Conservation (phyloP, 2,888 invertebrate species). For the Spodoptera littoralis region DNA sequence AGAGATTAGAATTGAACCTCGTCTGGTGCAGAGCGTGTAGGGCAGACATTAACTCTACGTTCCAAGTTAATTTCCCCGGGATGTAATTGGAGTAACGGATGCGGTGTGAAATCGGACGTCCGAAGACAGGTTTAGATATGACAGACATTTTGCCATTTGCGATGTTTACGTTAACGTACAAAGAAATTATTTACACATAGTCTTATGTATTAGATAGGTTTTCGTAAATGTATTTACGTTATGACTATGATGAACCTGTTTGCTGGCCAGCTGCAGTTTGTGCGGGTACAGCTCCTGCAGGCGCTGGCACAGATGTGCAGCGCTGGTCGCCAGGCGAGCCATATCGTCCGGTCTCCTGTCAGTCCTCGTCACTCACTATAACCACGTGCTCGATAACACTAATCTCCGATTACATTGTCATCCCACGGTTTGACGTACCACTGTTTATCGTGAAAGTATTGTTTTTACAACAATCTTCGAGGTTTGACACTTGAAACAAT, state of each 20-base stretch:
- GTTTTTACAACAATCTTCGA: conserved; percentile 36
- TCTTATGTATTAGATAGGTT: not conserved
- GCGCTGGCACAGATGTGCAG: conserved; percentile 80
- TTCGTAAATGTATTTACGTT: conserved; percentile 35
- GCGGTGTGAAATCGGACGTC: conserved; percentile 46
- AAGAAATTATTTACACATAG: not conserved
- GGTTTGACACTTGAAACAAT: conserved; percentile 28
- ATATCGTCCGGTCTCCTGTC: conserved; percentile 56
- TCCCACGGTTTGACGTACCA: conserved; percentile 51
- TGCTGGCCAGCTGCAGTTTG: conserved; percentile 72
- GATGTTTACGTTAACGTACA: not conserved
- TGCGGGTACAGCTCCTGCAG: conserved; percentile 83
- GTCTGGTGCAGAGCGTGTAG: too few relatives aligned
- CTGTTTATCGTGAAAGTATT: conserved; percentile 39
- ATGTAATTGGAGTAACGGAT: conserved; percentile 31
- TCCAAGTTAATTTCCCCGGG: not conserved
- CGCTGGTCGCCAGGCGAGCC: conserved; percentile 80
- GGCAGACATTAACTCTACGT: not conserved
- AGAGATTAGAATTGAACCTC: too few relatives aligned
- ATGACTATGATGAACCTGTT: conserved; percentile 66
- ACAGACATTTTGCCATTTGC: conserved; percentile 29
- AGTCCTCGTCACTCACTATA: conserved; percentile 28
- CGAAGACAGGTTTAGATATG: conserved; percentile 31
- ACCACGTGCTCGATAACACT: conserved; percentile 61
- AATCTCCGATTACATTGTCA: conserved; percentile 55